Base-by-base conservation (phyloP, 2,888 invertebrate genomes). In the Spicauda simplicius region DNA sequence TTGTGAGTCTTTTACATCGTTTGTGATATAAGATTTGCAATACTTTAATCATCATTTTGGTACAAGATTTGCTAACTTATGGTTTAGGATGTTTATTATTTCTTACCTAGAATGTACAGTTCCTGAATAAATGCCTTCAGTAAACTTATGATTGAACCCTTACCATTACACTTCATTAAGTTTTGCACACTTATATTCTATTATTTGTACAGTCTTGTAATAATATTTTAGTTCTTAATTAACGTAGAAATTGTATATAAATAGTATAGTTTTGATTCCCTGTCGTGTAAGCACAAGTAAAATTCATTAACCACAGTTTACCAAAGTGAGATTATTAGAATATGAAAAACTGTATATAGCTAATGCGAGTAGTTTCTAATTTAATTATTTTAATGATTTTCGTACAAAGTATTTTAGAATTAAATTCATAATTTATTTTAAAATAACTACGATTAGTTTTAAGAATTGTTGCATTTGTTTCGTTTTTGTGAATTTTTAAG, bases 271-370 rank as follows among this genome's bases (percentile, higher is more conserved):
- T n/a, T 53, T 37, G 20, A 37, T 64, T 57, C 25, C 58, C 53
- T 64, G 64, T 53, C 41, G 54, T 59, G n/a, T 64, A 59, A 65
- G 45, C 30, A 59, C 65, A 48, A 60, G 45, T 76, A 74, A 77
- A 88, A 86, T 87, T 82, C 84, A 88, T 87, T 90, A 91, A 93
- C 93, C 93, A 93, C 93, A 93, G 93, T 93, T 92, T 93, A 93
- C 93, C 93, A 93, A 93, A 93, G 93, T 93, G 93, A 93, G 93
- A 93, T 93, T 93, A 93, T 93, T 93, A 93, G 90, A 78, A 69
- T 80, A 85, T 77, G 69, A 68, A 78, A 77, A 71, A 75, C 69
- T 90, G 88, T 88, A 88, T 75, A 87, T 86, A 87, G 74, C 77
- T 75, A 75, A 74, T 71, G 71, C 57, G 56, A 76, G 73, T 64